A percentile compares a stretch with the other conserved stretches of the same genome.
phyloP scores from a whole-genome alignment of 2,113 vertebrate species.

The Mirounga angustirostris region DNA sequence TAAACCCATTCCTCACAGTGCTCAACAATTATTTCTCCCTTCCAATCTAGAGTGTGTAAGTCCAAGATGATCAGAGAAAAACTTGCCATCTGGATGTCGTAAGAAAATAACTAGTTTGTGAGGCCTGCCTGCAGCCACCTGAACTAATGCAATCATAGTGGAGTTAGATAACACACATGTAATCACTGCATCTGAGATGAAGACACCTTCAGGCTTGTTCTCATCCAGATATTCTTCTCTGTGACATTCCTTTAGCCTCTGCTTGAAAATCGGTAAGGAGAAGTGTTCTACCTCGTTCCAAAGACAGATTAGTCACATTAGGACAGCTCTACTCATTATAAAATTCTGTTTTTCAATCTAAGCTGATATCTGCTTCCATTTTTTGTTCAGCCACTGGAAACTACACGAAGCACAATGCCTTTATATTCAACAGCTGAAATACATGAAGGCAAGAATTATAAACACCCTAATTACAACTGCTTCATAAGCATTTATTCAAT shows the following conservation, averaged over 20 bases:
- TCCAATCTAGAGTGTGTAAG: constrained; percentile 33
- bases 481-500: not conserved
- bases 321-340: not conserved
- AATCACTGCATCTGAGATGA: not conserved
- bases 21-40: constrained; percentile 12
- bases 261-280: not conserved
- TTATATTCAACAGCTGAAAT: not conserved
- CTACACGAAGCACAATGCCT: not conserved
- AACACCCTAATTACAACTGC: not conserved
- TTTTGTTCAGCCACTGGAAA: not conserved
- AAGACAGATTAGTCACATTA: not conserved
- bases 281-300: not conserved
- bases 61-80: constrained; percentile 50
- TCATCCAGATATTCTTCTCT: not conserved
- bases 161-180: not conserved
- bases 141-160: not conserved
- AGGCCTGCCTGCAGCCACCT: constrained; percentile 18
- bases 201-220: not conserved
- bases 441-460: not conserved
- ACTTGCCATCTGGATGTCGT: constrained; percentile 58
- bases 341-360: not conserved
- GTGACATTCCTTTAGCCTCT: not conserved
- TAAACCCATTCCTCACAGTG: not conserved
- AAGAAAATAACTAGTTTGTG: constrained; percentile 51
- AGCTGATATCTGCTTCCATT: not conserved